Conservation (phyloP, 2,888 invertebrate genomes). For the Acronicta aceris region DNA sequence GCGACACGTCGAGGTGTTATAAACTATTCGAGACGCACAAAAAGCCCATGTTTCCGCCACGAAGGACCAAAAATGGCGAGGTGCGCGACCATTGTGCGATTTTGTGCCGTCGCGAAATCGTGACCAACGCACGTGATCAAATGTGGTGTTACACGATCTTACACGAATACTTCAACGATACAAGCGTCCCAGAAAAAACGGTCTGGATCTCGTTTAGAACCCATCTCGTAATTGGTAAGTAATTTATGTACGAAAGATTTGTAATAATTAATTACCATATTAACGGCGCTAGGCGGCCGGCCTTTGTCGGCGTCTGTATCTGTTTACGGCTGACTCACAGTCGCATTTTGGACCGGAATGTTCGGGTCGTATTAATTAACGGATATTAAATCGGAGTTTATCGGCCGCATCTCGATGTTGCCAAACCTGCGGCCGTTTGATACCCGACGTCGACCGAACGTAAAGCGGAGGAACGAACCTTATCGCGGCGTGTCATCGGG, state of each 20-base stretch:
- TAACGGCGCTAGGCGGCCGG: conserved; percentile 83
- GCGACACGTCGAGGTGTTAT: conserved; percentile 73
- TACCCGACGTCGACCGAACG: conserved; percentile 62
- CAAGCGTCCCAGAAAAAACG: conserved; percentile 40
- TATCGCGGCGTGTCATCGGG: conserved; percentile 85
- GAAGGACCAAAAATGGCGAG: conserved; percentile 75
- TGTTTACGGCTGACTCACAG: conserved; percentile 84
- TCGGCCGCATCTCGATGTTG: conserved; percentile 86
- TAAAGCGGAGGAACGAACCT: conserved; percentile 75
- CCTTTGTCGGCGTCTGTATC: conserved; percentile 85
- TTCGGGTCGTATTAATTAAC: conserved; percentile 88
- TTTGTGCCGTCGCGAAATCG: conserved; percentile 63
- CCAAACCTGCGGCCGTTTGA: conserved; percentile 86
- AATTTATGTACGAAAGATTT: conserved; percentile 82
- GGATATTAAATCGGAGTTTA: conserved; percentile 88
- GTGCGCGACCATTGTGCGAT: conserved; percentile 75
- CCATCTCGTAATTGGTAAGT: conserved; percentile 76
- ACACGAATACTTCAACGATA: conserved; percentile 54
- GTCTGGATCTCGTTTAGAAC: conserved; percentile 62
- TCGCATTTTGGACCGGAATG: conserved; percentile 84
- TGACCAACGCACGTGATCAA: conserved; percentile 74
- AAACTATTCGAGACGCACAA: conserved; percentile 73
- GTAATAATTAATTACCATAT: conserved; percentile 88
- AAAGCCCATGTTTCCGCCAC: conserved; percentile 76
- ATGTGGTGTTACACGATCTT: conserved; percentile 64